Evolutionary conservation across 2,888 invertebrate genomes (phyloP), one percentile per base, ranked within the genome.

Genomic region (Galeruca laticollis): DNA sequence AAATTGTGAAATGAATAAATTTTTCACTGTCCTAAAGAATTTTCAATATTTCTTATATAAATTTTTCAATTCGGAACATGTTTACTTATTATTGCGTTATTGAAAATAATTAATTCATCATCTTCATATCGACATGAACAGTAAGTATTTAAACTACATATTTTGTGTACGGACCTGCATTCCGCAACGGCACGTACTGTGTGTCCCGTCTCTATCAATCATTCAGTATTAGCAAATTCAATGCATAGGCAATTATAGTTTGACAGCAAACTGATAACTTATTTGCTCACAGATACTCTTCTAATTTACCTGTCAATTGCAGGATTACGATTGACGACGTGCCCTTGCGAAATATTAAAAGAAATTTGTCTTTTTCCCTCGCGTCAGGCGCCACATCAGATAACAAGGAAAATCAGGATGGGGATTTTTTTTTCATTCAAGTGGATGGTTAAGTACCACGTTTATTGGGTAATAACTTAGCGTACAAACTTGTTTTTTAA

Each of bases 211-310:
- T 57, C 59, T 66, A 66, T 66, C 59, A 66, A 66, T 66, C 66
- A 66, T 21, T 59, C 59, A 26, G 66, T 68, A 69, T 70, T 73
- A 65, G 61, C 71, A 47, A 68, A 60, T 51, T 60, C 60, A 63
- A 60, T 67, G 72, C 75, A 77, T 77, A 78, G 78, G 79, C 82
- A 82, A 82, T 82, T 82, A 82, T 75, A 73, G 75, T 81, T 81
- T 81, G 83, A 82, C 81, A 81, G 80, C 76, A 79, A 79, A 82
- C 80, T 82, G 82, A 82, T 82, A 81, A 81, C 80, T 82, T 81
- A 80, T 81, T 81, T 79, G 80, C 79, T 70, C 77, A 71, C 70
- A 70, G 74, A 77, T 76, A 77, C 73, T 75, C 73, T 68, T 70
- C 76, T 77, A 79, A 80, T 80, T 80, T 78, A 77, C 77, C 77